Base-by-base conservation (phyloP, 1,140 invertebrate genomes). In the Leptestheria dahalacensis region DNA sequence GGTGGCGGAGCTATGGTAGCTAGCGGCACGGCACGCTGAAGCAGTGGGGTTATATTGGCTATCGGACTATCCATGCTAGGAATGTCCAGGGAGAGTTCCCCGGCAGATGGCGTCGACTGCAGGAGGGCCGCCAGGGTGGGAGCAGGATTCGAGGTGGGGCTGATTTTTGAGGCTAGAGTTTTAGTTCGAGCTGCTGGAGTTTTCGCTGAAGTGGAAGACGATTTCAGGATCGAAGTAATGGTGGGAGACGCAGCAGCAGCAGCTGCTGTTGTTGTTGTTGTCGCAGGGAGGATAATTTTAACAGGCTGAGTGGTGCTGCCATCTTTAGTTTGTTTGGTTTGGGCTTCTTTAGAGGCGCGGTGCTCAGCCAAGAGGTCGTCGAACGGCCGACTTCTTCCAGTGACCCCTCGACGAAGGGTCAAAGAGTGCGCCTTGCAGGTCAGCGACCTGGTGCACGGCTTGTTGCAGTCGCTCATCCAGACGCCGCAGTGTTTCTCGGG, bases 341-440 rank as follows among this genome's bases (percentile, higher is more conserved):
- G 26, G 9, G 71, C 59, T 62, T 79, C 78, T 65, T 79, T 80
- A 28, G 79, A 77, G 33, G 83, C 82, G 48, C 82, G 74, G 68
- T 89, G 85, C 61, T 88, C 85, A 2, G 82, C 80, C 48, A 90
- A 73, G 23, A 91, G 73, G 48, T 83, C 80, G 71, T 91, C 86
- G 72, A 89, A 91, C 24, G 81, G 76, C 71, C 86, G 86, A 50
- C 79, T 79, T 25, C 86, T 72, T 0, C 85, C 86, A 48, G 73
- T 66, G n/a, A 89, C 86, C 11, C 79, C 81, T 59, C 87, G 70
- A 48, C 86, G 72, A 54, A 87, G 65, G 24, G 83, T 83, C 54
- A 90, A 75, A 4, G 85, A 81, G 73, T 90, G 87, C 15, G 85
- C 82, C 73, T 88, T 89, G 70, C 87, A 91, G 1, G 86, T 89